Conservation (phyloP, 2,888 invertebrate genomes). For the Dilophus febrilis region DNA sequence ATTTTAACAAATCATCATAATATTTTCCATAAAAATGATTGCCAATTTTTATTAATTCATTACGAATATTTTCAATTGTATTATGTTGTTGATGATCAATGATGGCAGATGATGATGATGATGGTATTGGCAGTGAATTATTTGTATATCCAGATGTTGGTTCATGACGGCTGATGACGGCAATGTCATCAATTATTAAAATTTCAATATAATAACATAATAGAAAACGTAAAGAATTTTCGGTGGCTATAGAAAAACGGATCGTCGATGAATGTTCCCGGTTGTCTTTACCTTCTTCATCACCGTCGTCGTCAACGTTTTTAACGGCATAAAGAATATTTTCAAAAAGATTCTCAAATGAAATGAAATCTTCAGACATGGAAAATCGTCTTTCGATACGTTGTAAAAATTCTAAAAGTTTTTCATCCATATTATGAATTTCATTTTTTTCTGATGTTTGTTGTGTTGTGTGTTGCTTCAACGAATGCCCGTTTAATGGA, state of each 20-base stretch:
- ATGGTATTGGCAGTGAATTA: background rate
- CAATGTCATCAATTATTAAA: slow-evolving; percentile 8
- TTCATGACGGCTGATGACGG: slow-evolving; percentile 5
- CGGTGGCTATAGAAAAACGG: slow-evolving; percentile 5
- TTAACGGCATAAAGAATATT: background rate
- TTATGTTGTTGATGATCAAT: no score
- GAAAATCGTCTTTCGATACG: background rate
- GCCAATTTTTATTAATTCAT: no score
- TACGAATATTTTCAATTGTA: slow-evolving; percentile 9
- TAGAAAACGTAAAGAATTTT: slow-evolving; percentile 12
- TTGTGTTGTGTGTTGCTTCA: no score
- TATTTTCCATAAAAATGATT: no score
- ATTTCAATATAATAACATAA: slow-evolving; percentile 13
- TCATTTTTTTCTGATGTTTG: slow-evolving; percentile 8
- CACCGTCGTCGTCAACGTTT: background rate
- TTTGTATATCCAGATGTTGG: slow-evolving; percentile 4
- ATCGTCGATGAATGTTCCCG: no score
- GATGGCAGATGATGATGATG: no score
- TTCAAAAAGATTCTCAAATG: slow-evolving; percentile 1
- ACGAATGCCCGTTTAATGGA: slow-evolving; percentile 6
- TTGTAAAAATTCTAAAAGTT: slow-evolving; percentile 7
- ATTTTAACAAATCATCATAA: no score
- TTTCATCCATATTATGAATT: slow-evolving; percentile 10
- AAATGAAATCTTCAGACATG: background rate
- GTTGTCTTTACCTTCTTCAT: background rate